These are phyloP conservation scores for Larimichthys crocea DNA, from an alignment of 2,113 vertebrate species.

Conservation along the genomic window DNA sequence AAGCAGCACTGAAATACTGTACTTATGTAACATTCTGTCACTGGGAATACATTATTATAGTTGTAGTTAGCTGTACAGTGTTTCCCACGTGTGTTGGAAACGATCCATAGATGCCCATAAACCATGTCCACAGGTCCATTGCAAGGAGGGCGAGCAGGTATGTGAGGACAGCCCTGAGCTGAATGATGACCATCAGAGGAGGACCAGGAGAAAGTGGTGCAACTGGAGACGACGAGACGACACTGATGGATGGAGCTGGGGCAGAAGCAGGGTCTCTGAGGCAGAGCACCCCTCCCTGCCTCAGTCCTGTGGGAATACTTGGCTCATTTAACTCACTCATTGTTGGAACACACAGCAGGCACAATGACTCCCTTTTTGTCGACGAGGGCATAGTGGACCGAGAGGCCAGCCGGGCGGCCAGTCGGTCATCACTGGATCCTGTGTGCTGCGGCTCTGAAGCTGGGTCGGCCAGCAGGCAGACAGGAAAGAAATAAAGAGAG, in stretches of 20 bases:
- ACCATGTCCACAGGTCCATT: neutral
- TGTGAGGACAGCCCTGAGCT: neutral
- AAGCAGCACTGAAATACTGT: neutral
- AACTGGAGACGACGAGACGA: slow-evolving; percentile 29
- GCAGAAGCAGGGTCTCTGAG: neutral
- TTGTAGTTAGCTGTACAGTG: neutral
- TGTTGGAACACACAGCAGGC: slow-evolving; percentile 56
- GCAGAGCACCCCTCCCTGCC: neutral
- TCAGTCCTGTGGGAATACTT: slow-evolving; percentile 44
- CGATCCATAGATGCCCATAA: slow-evolving; percentile 21
- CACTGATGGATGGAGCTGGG: slow-evolving; percentile 40
- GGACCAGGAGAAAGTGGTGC: neutral
- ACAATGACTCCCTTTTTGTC: slow-evolving; percentile 60
- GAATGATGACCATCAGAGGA: slow-evolving; percentile 8
- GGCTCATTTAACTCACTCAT: slow-evolving; percentile 67
- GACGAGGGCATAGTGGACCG: neutral
- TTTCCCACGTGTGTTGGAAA: neutral
- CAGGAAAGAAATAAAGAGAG: slow-evolving; percentile 46
- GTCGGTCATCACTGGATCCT: slow-evolving; percentile 56
- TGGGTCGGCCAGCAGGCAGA: slow-evolving; percentile 26
- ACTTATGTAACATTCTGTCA: neutral
- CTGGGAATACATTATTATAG: neutral
- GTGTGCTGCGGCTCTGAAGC: slow-evolving; percentile 46
- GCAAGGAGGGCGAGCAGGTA: neutral
- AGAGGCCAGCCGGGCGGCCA: slow-evolving; percentile 16